Base-by-base conservation (phyloP, 2,888 invertebrate genomes). In the Thecophora atra region DNA sequence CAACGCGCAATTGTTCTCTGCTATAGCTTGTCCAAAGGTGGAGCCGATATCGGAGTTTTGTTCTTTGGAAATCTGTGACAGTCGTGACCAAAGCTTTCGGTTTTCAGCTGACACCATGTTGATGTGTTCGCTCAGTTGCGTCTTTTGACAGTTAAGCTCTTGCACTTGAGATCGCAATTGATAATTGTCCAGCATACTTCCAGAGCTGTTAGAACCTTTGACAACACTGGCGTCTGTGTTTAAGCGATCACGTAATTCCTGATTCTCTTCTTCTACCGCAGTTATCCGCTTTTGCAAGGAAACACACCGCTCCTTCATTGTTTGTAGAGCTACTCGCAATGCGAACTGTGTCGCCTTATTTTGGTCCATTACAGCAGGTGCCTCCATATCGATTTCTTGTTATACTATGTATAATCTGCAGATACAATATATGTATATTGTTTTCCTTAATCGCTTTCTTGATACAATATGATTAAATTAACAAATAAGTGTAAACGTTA, bases 91-190 rank as follows among this genome's bases (percentile, higher is more conserved):
- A 56, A 95, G 85, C 76, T 92, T 92, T 79, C 92, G 91, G 83
- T 95, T 95, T 84, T 95, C 95, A 78, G 90, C 90, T 3, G 94
- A 92, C 13, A 95, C 93, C 93, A 95, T 93, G 78, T 90, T 90
- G 42, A 94, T 89, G 81, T 93, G 93, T 82, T 93, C 92, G 78
- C 91, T 89, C 0, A 95, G 86, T 81, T 94, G 93, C 0, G 91
- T 90, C 81, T 94, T 94, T 81, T 94, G 93, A 79, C 92, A 91
- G 17, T 88, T 90, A 71, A 94, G 86, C 75, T 93, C 91, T 24
- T 91, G 90, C 26, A 94, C 88, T 83, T 91, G 91, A 76, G 89
- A 89, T 74, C 90, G 87, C n/a, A 92, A 82, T 44, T 82, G 79
- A 72, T 87, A 82, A 68, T 88, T 86, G 79, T 91, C 91, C 66